These are phyloP conservation scores for Heteromurus nitidus DNA, from an alignment of 2,888 invertebrate species.

Conservation along the genomic window DNA sequence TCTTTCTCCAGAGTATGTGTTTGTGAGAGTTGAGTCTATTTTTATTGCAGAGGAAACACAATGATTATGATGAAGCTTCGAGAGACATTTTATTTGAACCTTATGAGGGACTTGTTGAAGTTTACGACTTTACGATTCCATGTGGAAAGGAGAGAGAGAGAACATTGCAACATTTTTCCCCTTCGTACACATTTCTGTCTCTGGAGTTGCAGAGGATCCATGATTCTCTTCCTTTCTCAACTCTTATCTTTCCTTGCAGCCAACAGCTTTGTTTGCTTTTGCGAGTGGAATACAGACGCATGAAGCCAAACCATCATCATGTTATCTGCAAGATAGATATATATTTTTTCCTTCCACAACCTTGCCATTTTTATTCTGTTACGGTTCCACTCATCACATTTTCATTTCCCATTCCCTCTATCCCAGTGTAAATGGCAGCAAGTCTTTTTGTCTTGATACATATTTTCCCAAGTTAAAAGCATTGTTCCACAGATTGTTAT, in stretches of 20 bases:
- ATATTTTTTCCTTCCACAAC: not conserved
- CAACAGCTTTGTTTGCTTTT: constrained; percentile 35
- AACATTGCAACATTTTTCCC: not conserved
- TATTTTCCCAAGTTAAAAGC: too few species aligned
- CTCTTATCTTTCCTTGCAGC: constrained; percentile 47
- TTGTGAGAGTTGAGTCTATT: constrained; percentile 24
- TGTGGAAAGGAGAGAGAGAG: not conserved
- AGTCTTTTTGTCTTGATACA: not conserved
- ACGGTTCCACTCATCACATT: not conserved
- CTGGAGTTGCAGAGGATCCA: too few species aligned
- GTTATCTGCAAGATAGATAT: not conserved
- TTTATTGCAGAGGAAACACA: constrained; percentile 34
- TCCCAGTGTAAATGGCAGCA: not conserved
- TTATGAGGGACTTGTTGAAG: constrained; percentile 60
- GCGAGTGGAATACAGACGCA: not conserved
- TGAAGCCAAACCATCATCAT: not conserved
- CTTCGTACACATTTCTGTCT: constrained; percentile 14
- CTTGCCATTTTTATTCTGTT: not conserved
- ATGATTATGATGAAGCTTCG: constrained; percentile 47
- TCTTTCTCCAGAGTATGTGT: not conserved
- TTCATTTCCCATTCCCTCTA: not conserved
- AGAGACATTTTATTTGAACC: constrained; percentile 46
- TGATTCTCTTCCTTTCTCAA: too few species aligned
- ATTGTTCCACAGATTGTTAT: constrained; percentile 13
- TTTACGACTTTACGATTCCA: constrained; percentile 53